phyloP scores from a whole-genome alignment of 1,140 invertebrate genomes.

The Aphidius gifuensis region DNA sequence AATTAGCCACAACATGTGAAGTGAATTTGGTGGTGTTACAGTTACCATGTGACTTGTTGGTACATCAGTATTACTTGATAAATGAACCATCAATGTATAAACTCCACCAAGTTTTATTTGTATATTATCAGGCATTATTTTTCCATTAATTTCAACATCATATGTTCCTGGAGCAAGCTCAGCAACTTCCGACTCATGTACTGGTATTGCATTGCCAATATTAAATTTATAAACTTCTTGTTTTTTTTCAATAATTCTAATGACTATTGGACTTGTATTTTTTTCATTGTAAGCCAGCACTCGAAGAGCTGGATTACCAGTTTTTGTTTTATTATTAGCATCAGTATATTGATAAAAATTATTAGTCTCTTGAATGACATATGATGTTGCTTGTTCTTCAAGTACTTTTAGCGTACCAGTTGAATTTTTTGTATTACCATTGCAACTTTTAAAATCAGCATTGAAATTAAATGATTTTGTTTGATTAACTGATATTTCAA shows the following conservation, averaged over 20 bases:
- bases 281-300: slow-evolving; percentile 27
- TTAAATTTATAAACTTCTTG: slow-evolving; percentile 16
- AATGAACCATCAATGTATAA: slow-evolving; percentile 56
- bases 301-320: slow-evolving; percentile 36
- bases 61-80: slow-evolving; percentile 29
- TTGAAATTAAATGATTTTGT: not conserved
- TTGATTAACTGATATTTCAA: slow-evolving; percentile 29
- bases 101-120: slow-evolving; percentile 58
- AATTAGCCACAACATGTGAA: slow-evolving; percentile 80
- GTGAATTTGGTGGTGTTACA: slow-evolving; percentile 65
- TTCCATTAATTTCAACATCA: slow-evolving; percentile 42
- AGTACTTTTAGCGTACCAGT: slow-evolving; percentile 6
- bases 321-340: slow-evolving; percentile 30
- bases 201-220: not conserved
- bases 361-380: slow-evolving; percentile 9
- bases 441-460: slow-evolving; percentile 22
- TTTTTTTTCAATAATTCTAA: slow-evolving; percentile 6
- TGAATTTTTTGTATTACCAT: not conserved
- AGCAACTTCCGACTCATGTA: slow-evolving; percentile 32
- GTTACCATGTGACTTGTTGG: slow-evolving; percentile 36
- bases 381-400: slow-evolving; percentile 35
- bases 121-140: slow-evolving; percentile 34
- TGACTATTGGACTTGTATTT: not conserved
- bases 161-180: slow-evolving; percentile 49
- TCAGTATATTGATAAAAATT: slow-evolving; percentile 26